phyloP scores from a whole-genome alignment of 2,797 vertebrate genomes.

The Amphiprion clarkii region DNA sequence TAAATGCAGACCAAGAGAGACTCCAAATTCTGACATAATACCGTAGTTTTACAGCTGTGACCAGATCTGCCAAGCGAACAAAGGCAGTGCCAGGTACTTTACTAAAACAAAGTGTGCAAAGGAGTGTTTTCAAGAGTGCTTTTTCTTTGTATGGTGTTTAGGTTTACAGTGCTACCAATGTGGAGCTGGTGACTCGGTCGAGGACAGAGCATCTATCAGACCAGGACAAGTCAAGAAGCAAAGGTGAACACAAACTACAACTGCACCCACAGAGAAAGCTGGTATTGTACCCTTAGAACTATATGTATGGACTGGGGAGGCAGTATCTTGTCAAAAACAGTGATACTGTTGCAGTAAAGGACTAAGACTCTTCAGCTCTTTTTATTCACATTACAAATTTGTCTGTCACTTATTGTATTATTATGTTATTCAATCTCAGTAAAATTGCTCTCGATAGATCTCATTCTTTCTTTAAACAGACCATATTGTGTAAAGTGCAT shows the following conservation, averaged over 20 bases:
- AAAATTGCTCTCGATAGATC: background rate
- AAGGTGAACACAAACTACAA: constrained; percentile 83
- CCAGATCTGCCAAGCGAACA: background rate
- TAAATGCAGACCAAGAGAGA: background rate
- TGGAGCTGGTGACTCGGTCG: constrained; percentile 95
- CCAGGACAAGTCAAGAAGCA: constrained; percentile 96
- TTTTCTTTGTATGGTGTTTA: constrained; percentile 59
- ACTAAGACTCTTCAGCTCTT: background rate
- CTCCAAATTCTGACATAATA: no score
- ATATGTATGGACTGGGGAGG: background rate
- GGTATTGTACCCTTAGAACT: background rate
- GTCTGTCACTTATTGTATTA: background rate
- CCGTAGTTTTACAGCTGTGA: background rate
- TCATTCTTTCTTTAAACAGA: background rate
- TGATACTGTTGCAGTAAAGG: background rate
- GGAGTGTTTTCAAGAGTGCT: background rate
- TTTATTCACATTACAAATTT: background rate
- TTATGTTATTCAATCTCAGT: background rate
- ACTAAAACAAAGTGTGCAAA: background rate
- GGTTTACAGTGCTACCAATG: constrained; percentile 97
- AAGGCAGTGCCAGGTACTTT: background rate
- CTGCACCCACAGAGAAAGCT: background rate
- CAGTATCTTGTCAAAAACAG: background rate
- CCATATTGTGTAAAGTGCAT: background rate
- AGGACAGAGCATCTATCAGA: constrained; percentile 96